Evolutionary conservation across 2,113 vertebrate species (phyloP), one percentile per base, ranked within the genome.

Genomic region (Ictalurus punctatus): DNA sequence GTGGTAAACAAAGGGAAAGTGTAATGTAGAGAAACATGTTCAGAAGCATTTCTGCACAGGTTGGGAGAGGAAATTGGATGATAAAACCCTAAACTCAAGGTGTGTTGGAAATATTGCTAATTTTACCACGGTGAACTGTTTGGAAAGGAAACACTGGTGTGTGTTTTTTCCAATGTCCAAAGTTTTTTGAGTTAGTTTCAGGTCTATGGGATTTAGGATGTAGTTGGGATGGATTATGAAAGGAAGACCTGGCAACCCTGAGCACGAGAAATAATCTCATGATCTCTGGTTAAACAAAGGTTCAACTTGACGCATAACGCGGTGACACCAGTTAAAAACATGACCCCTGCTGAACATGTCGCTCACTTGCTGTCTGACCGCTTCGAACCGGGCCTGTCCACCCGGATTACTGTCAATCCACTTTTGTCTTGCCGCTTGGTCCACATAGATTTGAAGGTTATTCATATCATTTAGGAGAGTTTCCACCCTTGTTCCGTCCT

Each of bases 361-460:
- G 8, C 4, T 30, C 37, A 86, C 85, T 44, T 86, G 0, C 16
- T 0, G 6, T 63, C 5, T 79, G 1, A 86, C 85, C 7, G 0
- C 4, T 0, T 63, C 1, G 48, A 86, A 30, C 1, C 23, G 54
- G 6, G 0, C 0, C 21, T 10, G 5, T 54, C 21, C n/a, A 0
- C 27, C 13, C 1, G 1, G 17, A 0, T 4, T 12, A 9, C 25
- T 44, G 0, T 0, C 6, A 23, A 86, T 48, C 85, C 85, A 86
- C 23, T 48, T 86, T 1, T 1, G 54, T 44, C 21, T 86, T 40
- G 85, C 85, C 3, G 19, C 14, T 5, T 48, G 0, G 25, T 86
- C 85, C 71, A 86, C 85, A 86, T 86, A 86, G 34, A 86, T 61
- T 86, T 86, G 13, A 16, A 9, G 1, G 3, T 86, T 44, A 27